Evolutionary conservation across 2,797 vertebrate species (phyloP), one percentile per base, ranked within the genome.

Genomic region (Artibeus jamaicensis): DNA sequence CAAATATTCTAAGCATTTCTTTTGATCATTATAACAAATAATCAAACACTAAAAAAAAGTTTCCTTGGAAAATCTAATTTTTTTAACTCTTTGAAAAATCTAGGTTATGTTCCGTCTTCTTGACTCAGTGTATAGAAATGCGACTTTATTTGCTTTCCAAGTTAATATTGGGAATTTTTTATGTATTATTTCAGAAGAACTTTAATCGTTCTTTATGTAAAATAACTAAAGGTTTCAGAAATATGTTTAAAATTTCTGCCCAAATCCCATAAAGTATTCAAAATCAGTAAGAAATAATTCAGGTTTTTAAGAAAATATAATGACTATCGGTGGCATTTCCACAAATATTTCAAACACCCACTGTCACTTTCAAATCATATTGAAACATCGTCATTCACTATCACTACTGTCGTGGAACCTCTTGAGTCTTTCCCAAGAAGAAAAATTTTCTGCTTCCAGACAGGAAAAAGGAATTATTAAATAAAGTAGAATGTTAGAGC

Each of bases 331-430:
- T 10, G 29, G 9, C 12, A 67, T 78, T 94, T 44, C 37, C 50
- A 42, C 18, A 32, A 34, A 53, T n/a, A 39, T 86, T 89, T 89
- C 83, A 73, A 92, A 68, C 14, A 37, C 4, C 15, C 29, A 39
- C 16, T 81, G 8, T 74, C 53, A 86, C 34, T 82, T 89, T 6
- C 53, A 57, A 22, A 71, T 50, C 3, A 46, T 62, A 86, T 57
- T 92, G 82, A 94, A 94, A 67, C 11, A 32, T 59, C 86, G 65
- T 89, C 44, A 84, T 55, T 62, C 26, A 62, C 73, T 89, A 81
- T 34, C 59, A 84, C 7, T 42, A 26, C 53, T 93, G 76, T 90
- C 78, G 46, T 70, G 76, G 81, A 82, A 48, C 14, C n/a, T 86
- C 59, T 71, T 15, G 37, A 71, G 78, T 53, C n/a, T 89, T 89